Evolutionary conservation across 2,113 vertebrate species (phyloP).

Genomic region (Oreotrochilus melanogaster): DNA sequence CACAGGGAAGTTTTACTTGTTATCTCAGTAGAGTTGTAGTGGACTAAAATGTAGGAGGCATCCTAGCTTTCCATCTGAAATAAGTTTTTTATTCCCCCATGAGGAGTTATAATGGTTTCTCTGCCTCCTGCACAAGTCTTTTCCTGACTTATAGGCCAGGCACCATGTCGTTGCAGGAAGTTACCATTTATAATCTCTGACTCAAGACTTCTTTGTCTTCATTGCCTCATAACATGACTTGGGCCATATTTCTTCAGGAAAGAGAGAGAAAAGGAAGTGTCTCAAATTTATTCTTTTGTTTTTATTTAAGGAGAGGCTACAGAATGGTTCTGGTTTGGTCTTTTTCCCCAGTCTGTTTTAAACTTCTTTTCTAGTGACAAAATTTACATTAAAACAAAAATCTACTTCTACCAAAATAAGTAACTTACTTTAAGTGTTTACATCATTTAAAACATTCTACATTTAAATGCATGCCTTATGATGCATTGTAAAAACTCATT

Average conservation of each 20-base stretch:
- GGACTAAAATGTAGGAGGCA: not conserved
- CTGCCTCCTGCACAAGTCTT: not conserved
- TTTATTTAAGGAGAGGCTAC: not conserved
- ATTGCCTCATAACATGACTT: not conserved
- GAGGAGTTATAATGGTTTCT: not conserved
- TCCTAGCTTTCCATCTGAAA: not conserved
- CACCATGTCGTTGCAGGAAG: not conserved
- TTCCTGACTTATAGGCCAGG: not conserved
- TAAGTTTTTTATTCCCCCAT: not conserved
- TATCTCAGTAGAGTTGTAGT: not conserved
- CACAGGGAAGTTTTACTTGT: rapidly evolving
- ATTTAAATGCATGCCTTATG: not conserved
- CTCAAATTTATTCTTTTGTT: not conserved
- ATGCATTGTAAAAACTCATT: not conserved
- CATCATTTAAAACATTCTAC: not conserved
- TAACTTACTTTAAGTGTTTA: not conserved
- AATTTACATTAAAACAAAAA: not conserved
- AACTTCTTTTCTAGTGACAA: not conserved
- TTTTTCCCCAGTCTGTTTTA: not conserved
- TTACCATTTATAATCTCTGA: not conserved
- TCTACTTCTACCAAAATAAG: not conserved
- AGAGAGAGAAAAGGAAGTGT: not conserved
- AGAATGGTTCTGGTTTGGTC: not conserved
- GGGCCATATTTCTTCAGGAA: not conserved
- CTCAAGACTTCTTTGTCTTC: not conserved